phyloP scores from a whole-genome alignment of 2,888 invertebrate species.

The Drosophila limbata region DNA sequence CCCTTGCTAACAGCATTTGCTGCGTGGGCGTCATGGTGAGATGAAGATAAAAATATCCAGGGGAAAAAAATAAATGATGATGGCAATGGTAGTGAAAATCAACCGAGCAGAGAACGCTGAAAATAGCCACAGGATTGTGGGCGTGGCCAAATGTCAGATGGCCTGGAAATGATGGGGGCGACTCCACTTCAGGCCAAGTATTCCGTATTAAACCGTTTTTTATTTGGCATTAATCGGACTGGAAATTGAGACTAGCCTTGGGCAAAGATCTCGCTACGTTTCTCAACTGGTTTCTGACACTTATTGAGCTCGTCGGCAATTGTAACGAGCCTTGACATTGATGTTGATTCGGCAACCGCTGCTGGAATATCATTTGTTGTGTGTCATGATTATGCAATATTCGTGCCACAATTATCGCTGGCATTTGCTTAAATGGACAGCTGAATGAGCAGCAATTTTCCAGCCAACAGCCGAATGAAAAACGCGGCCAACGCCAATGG shows the following conservation, averaged over 20 bases:
- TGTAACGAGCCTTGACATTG: slow-evolving; percentile 52
- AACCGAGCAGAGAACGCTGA: slow-evolving; percentile 30
- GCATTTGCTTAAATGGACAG: slow-evolving; percentile 69
- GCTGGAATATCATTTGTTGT: slow-evolving; percentile 57
- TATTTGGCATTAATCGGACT: not conserved
- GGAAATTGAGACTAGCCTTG: not conserved
- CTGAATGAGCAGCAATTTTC: slow-evolving; percentile 70
- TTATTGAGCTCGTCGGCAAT: slow-evolving; percentile 14
- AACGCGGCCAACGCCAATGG: slow-evolving; percentile 18
- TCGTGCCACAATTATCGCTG: slow-evolving; percentile 73
- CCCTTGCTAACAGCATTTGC: not conserved
- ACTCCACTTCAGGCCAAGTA: not conserved
- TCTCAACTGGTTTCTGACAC: not conserved
- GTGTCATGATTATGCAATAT: slow-evolving; percentile 75
- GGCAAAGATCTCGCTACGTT: not conserved
- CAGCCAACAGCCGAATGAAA: slow-evolving; percentile 40
- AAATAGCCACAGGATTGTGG: slow-evolving; percentile 48
- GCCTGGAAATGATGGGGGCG: slow-evolving; percentile 50
- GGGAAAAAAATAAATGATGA: slow-evolving; percentile 50
- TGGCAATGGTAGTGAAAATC: slow-evolving; percentile 42
- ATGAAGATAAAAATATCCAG: slow-evolving; percentile 34
- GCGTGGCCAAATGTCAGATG: slow-evolving; percentile 55
- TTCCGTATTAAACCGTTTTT: not conserved
- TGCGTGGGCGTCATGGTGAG: slow-evolving; percentile 23
- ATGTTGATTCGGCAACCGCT: slow-evolving; percentile 42